Evolutionary conservation across 2,888 invertebrate genomes (phyloP).

Genomic region (Chelonus formosanus): DNA sequence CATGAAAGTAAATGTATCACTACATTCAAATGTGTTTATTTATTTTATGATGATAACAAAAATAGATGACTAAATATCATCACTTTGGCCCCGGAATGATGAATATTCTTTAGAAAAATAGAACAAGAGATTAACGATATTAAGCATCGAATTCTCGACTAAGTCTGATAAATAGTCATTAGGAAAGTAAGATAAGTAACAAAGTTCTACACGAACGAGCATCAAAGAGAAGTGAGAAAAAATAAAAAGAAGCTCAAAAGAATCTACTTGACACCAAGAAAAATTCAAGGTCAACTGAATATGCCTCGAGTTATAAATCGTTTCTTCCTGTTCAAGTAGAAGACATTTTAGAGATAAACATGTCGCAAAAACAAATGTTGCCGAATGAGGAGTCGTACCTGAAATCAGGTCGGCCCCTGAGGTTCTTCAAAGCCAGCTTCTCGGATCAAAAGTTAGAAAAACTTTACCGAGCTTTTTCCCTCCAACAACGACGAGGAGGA

Average conservation of each 20-base stretch:
- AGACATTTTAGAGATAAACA: constrained; percentile 36
- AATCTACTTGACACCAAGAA: constrained; percentile 13
- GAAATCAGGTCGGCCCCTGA: constrained; percentile 59
- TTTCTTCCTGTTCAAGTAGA: constrained; percentile 2
- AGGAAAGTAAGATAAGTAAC: neutral
- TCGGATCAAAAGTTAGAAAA: constrained; percentile 73
- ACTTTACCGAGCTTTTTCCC: constrained; percentile 77
- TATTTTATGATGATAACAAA: too few relatives aligned
- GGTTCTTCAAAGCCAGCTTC: constrained; percentile 67
- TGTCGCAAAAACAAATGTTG: constrained; percentile 54
- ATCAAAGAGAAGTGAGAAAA: neutral
- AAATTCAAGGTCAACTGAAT: constrained; percentile 17
- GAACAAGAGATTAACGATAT: neutral
- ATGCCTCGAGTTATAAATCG: constrained; percentile 22
- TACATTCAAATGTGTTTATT: too few relatives aligned
- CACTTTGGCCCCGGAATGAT: too few relatives aligned
- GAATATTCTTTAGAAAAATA: too few relatives aligned
- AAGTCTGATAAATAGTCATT: neutral
- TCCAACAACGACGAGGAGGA: constrained; percentile 77
- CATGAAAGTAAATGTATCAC: too few relatives aligned
- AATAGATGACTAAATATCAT: too few relatives aligned
- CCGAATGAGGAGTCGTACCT: constrained; percentile 64
- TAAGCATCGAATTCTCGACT: constrained; percentile 1
- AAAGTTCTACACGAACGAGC: neutral
- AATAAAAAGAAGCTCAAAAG: constrained; percentile 7